Percentiles rank a stretch among this genome's conserved stretches.
phyloP scores from a whole-genome alignment of 2,797 vertebrate species.

The Manis pentadactyla region DNA sequence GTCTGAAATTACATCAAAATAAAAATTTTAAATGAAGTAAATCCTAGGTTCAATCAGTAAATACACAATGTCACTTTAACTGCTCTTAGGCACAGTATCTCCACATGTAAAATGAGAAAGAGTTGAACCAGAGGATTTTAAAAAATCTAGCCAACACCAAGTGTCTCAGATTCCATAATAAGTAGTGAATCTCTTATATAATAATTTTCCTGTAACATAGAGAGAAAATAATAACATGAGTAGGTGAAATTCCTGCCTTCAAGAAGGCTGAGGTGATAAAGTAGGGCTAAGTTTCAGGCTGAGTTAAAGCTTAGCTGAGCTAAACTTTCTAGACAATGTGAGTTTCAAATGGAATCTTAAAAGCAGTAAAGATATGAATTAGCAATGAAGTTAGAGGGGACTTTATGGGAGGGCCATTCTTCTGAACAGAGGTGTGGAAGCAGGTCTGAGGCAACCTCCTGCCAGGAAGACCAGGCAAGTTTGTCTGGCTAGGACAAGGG shows the following conservation, averaged over 20 bases:
- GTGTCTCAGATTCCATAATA: neutral
- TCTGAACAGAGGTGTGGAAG: neutral
- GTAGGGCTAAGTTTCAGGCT: neutral
- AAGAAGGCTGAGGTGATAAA: neutral
- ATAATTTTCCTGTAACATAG: neutral
- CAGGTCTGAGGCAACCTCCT: neutral
- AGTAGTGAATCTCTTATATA: neutral
- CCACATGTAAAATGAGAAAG: neutral
- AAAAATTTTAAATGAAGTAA: slow-evolving; percentile 44
- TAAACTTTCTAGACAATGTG: neutral
- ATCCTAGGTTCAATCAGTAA: neutral
- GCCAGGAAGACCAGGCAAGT: neutral
- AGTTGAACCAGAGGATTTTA: neutral
- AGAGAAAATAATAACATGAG: neutral
- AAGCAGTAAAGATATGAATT: neutral
- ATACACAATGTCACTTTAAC: neutral
- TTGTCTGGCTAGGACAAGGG: neutral
- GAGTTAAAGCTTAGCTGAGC: neutral
- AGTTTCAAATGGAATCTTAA: neutral
- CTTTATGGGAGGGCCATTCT: neutral
- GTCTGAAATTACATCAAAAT: slow-evolving; percentile 41
- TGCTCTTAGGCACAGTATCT: neutral
- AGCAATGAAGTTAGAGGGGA: neutral
- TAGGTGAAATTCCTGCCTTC: neutral
- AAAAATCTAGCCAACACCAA: neutral